These are phyloP conservation scores for Agrotis puta DNA, from an alignment of 2,888 invertebrate species.

Conservation along the genomic window DNA sequence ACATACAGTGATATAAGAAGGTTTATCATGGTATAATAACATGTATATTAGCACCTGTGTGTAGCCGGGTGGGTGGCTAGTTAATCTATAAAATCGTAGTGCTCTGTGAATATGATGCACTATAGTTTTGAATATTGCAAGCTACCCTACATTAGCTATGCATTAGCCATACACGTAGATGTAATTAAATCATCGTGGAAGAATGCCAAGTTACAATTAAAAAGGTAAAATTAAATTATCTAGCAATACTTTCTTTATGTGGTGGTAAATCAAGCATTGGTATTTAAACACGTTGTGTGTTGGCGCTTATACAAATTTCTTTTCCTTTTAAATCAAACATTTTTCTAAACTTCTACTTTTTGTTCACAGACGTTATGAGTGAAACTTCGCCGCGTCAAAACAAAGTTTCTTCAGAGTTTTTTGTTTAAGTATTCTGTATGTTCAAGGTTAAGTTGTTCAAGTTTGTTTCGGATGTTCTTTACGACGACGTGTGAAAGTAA, in stretches of 20 bases:
- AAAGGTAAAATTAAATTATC: background rate
- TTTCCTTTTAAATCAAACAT: background rate
- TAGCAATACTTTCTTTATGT: background rate
- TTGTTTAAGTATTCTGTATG: no score
- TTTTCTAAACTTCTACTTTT: background rate
- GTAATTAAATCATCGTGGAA: conserved; percentile 23
- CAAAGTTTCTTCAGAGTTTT: no score
- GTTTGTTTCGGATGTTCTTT: no score
- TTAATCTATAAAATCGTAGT: background rate
- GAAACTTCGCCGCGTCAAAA: no score
- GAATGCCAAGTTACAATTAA: conserved; percentile 22
- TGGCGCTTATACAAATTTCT: no score
- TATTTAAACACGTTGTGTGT: background rate
- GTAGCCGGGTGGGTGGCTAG: no score
- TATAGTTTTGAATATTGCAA: background rate
- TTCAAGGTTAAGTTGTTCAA: no score
- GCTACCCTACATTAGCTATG: conserved; percentile 22
- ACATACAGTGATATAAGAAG: no score
- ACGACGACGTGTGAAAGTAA: no score
- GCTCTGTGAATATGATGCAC: conserved; percentile 1
- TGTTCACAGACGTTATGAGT: no score
- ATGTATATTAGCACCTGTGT: no score
- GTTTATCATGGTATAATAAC: no score
- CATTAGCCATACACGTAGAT: conserved; percentile 26
- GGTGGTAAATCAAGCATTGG: background rate